phyloP scores from a whole-genome alignment of 2,888 invertebrate species.

The Tiliacea citrago region DNA sequence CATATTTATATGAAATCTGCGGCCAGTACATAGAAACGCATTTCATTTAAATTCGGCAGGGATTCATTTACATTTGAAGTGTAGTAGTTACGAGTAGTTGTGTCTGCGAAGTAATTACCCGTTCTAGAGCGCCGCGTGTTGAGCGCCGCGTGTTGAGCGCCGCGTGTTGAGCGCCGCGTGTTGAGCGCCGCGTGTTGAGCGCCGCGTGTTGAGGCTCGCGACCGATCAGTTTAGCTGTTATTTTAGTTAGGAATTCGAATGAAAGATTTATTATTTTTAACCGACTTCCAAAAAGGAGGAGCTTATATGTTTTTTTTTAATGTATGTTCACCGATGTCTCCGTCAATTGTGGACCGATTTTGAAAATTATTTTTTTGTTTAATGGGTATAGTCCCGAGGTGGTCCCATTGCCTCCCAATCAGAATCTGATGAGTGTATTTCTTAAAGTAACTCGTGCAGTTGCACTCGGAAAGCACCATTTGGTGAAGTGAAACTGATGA shows the following conservation, averaged over 20 bases:
- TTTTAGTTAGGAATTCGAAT: constrained; percentile 11
- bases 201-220: constrained; percentile 4
- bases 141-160: constrained; percentile 7
- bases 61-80: constrained; percentile 53
- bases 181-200: constrained; percentile 9
- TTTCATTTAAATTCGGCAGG: constrained; percentile 19
- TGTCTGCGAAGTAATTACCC: constrained; percentile 43
- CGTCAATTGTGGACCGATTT: no score
- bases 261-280: constrained; percentile 12
- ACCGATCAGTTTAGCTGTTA: constrained; percentile 24
- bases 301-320: no score
- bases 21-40: neutral
- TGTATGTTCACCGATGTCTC: no score
- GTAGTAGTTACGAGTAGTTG: constrained; percentile 26
- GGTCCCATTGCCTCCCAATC: no score
- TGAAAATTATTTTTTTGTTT: no score
- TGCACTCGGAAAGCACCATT: no score
- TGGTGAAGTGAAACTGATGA: no score
- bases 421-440: no score
- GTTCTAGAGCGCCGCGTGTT: constrained; percentile 18
- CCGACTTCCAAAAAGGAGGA: no score
- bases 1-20: neutral
- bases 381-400: no score
- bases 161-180: constrained; percentile 7
- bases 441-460: no score